These are phyloP conservation scores for Mythimna albipuncta DNA, from an alignment of 2,888 invertebrate genomes.

Conservation along the genomic window DNA sequence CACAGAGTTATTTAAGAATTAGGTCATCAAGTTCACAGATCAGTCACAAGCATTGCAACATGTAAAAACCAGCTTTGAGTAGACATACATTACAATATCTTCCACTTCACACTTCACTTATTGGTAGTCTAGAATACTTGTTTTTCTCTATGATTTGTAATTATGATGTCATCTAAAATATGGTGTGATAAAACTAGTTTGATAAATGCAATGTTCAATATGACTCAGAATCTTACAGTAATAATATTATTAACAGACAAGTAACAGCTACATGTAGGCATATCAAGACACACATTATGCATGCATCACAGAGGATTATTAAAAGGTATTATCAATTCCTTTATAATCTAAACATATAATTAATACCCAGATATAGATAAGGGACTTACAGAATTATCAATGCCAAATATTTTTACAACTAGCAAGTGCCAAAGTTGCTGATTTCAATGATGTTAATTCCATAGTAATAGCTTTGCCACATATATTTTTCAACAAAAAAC, in stretches of 20 bases:
- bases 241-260: slow-evolving; percentile 32
- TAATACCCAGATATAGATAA: slow-evolving; percentile 57
- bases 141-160: slow-evolving; percentile 11
- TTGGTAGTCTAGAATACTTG: slow-evolving; percentile 2
- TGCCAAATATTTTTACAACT: slow-evolving; percentile 52
- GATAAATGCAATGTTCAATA: slow-evolving; percentile 38
- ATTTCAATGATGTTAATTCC: slow-evolving; percentile 35
- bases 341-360: slow-evolving; percentile 54
- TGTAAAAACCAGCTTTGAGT: slow-evolving; percentile 15
- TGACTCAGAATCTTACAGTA: slow-evolving; percentile 38
- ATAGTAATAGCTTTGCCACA: slow-evolving; percentile 22
- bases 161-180: slow-evolving; percentile 51
- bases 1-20: slow-evolving; percentile 3
- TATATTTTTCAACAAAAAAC: slow-evolving; percentile 10
- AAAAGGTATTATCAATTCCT: slow-evolving; percentile 47
- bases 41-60: slow-evolving; percentile 30
- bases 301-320: slow-evolving; percentile 53
- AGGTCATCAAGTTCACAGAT: slow-evolving; percentile 43
- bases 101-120: slow-evolving; percentile 7
- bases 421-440: slow-evolving; percentile 26
- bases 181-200: slow-evolving; percentile 46
- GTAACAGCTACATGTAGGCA: slow-evolving; percentile 23
- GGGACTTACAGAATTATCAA: slow-evolving; percentile 41
- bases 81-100: neutral
- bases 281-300: slow-evolving; percentile 33